Conservation (phyloP, 2,113 vertebrate genomes). For the Himantopus leucocephalus region DNA sequence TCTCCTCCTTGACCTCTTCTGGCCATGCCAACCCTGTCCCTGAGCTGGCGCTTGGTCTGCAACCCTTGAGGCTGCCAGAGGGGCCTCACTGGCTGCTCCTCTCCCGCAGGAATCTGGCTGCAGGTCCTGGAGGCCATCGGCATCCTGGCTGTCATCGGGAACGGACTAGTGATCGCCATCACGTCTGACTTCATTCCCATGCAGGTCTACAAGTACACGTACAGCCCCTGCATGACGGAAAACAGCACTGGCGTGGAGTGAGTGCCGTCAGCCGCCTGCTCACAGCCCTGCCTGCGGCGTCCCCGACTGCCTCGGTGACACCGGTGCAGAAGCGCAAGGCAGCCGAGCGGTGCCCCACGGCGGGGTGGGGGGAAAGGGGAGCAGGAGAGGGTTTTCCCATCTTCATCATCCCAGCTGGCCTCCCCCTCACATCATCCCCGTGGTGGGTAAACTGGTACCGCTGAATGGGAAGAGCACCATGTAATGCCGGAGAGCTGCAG, state of each 20-base stretch:
- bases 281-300: accelerated
- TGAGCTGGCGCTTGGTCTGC: neutral
- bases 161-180: slow-evolving; percentile 89
- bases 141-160: slow-evolving; percentile 88
- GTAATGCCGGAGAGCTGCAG: neutral
- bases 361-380: neutral
- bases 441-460: neutral
- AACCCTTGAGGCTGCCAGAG: neutral
- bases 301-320: neutral
- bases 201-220: slow-evolving; percentile 85
- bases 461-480: neutral
- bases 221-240: slow-evolving; percentile 77
- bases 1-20: neutral
- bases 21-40: neutral
- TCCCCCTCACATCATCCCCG: neutral
- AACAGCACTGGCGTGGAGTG: slow-evolving; percentile 66
- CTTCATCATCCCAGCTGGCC: neutral
- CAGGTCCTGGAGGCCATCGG: slow-evolving; percentile 86
- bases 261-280: slow-evolving; percentile 10
- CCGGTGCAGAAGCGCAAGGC: accelerated
- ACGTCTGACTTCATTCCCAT: slow-evolving; percentile 91
- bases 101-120: slow-evolving; percentile 84
- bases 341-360: accelerated
- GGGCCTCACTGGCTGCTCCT: neutral
- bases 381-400: neutral